Conservation (phyloP, 2,113 vertebrate species). For the Gavia stellata region DNA sequence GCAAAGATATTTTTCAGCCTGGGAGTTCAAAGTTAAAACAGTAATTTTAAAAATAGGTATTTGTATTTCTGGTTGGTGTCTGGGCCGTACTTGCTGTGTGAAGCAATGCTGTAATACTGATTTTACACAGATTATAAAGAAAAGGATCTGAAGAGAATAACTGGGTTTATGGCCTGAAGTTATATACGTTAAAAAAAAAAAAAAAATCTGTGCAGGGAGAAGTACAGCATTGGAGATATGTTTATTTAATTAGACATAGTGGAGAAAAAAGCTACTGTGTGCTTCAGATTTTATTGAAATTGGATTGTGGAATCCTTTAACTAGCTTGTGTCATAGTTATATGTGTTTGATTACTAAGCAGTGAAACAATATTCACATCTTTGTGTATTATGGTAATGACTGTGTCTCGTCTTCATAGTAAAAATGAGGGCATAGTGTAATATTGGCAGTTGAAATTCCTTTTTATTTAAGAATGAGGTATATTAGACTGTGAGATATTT, state of each 20-base stretch:
- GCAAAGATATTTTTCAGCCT: conserved; percentile 16
- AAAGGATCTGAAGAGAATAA: neutral
- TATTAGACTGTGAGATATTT: neutral
- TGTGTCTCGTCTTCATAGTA: neutral
- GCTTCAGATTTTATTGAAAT: neutral
- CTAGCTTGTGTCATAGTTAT: neutral
- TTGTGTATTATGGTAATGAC: neutral
- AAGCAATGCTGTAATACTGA: neutral
- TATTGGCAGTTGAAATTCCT: neutral
- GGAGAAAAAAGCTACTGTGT: neutral
- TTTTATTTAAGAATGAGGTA: neutral
- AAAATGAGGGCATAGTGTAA: neutral
- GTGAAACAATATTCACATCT: neutral
- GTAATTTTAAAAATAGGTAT: neutral
- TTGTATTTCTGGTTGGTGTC: neutral
- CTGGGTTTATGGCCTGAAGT: neutral
- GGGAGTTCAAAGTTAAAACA: neutral
- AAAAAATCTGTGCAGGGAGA: neutral
- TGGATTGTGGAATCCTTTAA: neutral
- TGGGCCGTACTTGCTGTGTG: neutral
- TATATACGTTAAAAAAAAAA: neutral
- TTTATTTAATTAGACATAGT: neutral
- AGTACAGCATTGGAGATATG: neutral
- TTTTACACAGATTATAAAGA: neutral
- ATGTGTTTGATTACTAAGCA: neutral